phyloP scores from a whole-genome alignment of 2,888 invertebrate genomes.

The Pyrrhia umbra region DNA sequence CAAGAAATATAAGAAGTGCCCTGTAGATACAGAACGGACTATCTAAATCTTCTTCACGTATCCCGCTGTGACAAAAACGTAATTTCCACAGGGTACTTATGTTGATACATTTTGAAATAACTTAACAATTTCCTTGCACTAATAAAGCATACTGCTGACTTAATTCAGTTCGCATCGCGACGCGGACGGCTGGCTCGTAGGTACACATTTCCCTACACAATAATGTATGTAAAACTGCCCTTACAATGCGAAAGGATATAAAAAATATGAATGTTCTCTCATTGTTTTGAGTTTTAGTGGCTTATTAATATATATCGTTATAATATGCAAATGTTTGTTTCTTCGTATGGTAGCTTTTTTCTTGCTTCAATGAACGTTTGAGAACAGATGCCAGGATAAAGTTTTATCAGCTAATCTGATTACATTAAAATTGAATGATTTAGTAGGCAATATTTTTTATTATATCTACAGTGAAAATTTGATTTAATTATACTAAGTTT shows the following conservation, averaged over 20 bases:
- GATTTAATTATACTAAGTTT: too few species aligned
- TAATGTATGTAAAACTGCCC: slow-evolving; percentile 57
- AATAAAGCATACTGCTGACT: slow-evolving; percentile 54
- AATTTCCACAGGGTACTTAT: slow-evolving; percentile 40
- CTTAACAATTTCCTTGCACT: slow-evolving; percentile 48
- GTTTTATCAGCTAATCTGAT: neutral
- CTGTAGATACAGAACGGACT: slow-evolving; percentile 8
- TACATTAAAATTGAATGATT: neutral
- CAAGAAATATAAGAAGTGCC: slow-evolving; percentile 12
- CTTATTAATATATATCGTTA: slow-evolving; percentile 52
- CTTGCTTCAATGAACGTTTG: slow-evolving; percentile 49
- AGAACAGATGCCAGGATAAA: slow-evolving; percentile 36
- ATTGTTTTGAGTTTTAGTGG: slow-evolving; percentile 53
- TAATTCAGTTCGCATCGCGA: slow-evolving; percentile 56
- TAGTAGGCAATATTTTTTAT: neutral
- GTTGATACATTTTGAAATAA: slow-evolving; percentile 48
- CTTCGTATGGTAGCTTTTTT: slow-evolving; percentile 37
- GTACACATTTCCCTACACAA: slow-evolving; percentile 49
- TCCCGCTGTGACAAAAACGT: slow-evolving; percentile 44
- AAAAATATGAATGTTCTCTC: slow-evolving; percentile 51
- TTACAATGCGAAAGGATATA: slow-evolving; percentile 41
- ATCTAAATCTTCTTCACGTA: slow-evolving; percentile 50
- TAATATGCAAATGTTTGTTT: slow-evolving; percentile 50
- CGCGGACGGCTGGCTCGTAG: slow-evolving; percentile 46
- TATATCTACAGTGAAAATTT: too few species aligned